These are phyloP conservation scores for Amphiprion percula DNA, from an alignment of 2,113 vertebrate species.

Conservation along the genomic window DNA sequence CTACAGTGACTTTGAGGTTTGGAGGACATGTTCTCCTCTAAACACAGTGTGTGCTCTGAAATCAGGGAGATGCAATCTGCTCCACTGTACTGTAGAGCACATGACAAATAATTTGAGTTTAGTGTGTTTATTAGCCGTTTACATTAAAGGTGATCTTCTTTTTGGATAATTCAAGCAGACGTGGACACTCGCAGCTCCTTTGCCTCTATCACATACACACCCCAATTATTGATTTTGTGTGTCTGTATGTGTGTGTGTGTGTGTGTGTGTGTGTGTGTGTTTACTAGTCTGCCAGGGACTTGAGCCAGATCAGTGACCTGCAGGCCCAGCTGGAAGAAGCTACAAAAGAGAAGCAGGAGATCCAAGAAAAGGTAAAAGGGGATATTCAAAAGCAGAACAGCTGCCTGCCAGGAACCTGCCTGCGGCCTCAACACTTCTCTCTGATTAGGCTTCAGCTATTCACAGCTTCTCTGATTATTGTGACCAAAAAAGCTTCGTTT, in stretches of 20 bases:
- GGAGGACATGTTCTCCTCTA: slow-evolving; percentile 46
- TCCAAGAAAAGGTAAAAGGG: slow-evolving; percentile 94
- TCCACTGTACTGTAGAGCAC: slow-evolving; percentile 55
- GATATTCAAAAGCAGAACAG: slow-evolving; percentile 44
- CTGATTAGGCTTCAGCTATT: slow-evolving; percentile 69
- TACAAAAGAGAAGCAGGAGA: slow-evolving; percentile 95
- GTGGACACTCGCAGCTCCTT: neutral
- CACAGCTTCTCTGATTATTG: slow-evolving; percentile 62
- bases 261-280: slow-evolving; percentile 6
- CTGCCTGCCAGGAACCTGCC: slow-evolving; percentile 48
- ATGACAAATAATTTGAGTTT: slow-evolving; percentile 45
- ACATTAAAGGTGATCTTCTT: neutral
- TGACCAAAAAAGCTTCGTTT: slow-evolving; percentile 49
- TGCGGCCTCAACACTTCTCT: slow-evolving; percentile 48
- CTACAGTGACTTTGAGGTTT: slow-evolving; percentile 43
- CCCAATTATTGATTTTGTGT: slow-evolving; percentile 22
- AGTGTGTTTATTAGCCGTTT: slow-evolving; percentile 31
- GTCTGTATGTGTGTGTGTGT: slow-evolving; percentile 14
- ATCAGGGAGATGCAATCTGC: slow-evolving; percentile 52
- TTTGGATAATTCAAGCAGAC: slow-evolving; percentile 19
- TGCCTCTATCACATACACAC: neutral
- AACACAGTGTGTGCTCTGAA: slow-evolving; percentile 46
- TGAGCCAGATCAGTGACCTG: slow-evolving; percentile 96
- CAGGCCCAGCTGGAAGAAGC: slow-evolving; percentile 95
- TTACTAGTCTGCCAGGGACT: slow-evolving; percentile 92